Percentiles rank a stretch among this genome's conserved stretches.
Conservation (phyloP, 2,888 invertebrate species). For the Leptarthrus brevirostris region DNA sequence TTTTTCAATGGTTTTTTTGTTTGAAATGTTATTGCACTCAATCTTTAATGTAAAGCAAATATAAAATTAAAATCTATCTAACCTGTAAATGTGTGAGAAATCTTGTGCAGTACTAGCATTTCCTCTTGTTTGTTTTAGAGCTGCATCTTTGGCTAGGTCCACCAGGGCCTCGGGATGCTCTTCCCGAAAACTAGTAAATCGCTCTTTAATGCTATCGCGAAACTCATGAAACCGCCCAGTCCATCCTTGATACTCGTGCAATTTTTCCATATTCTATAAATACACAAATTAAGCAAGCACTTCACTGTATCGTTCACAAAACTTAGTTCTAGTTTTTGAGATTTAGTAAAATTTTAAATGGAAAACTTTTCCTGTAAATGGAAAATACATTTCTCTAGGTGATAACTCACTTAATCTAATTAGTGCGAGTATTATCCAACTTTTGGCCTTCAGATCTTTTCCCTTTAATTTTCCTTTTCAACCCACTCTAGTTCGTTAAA, state of each 20-base stretch:
- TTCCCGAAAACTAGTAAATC: constrained; percentile 74
- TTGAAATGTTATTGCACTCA: too few relatives aligned
- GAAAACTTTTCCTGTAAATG: not conserved
- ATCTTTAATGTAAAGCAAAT: too few relatives aligned
- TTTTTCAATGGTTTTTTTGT: too few relatives aligned
- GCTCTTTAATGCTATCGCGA: constrained; percentile 74
- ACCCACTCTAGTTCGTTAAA: not conserved
- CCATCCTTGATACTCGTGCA: constrained; percentile 83
- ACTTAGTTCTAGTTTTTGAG: not conserved
- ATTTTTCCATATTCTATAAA: constrained; percentile 73
- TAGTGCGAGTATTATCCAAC: constrained; percentile 42
- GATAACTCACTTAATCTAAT: constrained; percentile 40
- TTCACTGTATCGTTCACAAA: not conserved
- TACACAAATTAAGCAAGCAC: not conserved
- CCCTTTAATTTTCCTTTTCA: not conserved
- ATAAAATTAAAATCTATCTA: too few relatives aligned
- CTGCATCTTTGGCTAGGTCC: constrained; percentile 67
- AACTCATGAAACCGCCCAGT: constrained; percentile 77
- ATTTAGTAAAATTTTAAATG: not conserved
- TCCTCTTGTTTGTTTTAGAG: constrained; percentile 61
- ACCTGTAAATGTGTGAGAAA: constrained; percentile 78
- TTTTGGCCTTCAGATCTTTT: constrained; percentile 23
- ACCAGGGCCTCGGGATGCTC: constrained; percentile 70
- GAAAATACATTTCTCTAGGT: constrained; percentile 14
- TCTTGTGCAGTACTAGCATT: constrained; percentile 67